phyloP scores from a whole-genome alignment of 2,888 invertebrate species.

The Cerceris rybyensis region DNA sequence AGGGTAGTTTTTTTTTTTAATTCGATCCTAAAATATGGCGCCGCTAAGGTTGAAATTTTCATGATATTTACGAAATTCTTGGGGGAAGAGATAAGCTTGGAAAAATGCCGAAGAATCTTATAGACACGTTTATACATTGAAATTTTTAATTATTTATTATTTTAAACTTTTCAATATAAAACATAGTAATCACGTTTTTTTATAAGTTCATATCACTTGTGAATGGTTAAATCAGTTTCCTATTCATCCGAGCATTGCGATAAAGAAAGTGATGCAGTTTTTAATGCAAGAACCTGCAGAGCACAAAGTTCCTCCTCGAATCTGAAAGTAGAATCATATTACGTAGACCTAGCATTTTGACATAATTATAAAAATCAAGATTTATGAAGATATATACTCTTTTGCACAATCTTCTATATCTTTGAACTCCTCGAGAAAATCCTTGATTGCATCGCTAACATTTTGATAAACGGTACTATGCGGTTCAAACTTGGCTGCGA shows the following conservation, averaged over 20 bases:
- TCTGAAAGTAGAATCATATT: conserved; percentile 49
- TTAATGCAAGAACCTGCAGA: conserved; percentile 56
- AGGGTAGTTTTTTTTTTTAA: too few relatives aligned
- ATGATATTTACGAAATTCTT: too few relatives aligned
- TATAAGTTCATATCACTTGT: not conserved
- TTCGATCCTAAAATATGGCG: too few relatives aligned
- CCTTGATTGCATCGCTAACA: conserved; percentile 50
- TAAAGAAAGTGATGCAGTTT: conserved; percentile 50
- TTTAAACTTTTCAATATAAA: not conserved
- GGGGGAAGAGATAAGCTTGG: too few relatives aligned
- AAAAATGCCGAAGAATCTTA: too few relatives aligned
- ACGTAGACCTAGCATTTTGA: not conserved
- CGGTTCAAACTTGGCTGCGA: conserved; percentile 52
- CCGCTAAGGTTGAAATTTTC: too few relatives aligned
- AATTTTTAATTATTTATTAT: too few relatives aligned
- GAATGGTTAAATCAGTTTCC: not conserved
- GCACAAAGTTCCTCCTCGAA: conserved; percentile 46
- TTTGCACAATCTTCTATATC: conserved; percentile 49
- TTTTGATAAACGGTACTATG: conserved; percentile 48
- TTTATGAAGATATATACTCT: conserved; percentile 48
- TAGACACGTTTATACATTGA: too few relatives aligned
- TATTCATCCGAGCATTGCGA: not conserved
- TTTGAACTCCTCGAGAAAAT: conserved; percentile 47
- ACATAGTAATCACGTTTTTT: not conserved
- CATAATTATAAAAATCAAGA: not conserved